Evolutionary conservation across 2,113 vertebrate species (phyloP).

Genomic region (Acrocephalus kingi): DNA sequence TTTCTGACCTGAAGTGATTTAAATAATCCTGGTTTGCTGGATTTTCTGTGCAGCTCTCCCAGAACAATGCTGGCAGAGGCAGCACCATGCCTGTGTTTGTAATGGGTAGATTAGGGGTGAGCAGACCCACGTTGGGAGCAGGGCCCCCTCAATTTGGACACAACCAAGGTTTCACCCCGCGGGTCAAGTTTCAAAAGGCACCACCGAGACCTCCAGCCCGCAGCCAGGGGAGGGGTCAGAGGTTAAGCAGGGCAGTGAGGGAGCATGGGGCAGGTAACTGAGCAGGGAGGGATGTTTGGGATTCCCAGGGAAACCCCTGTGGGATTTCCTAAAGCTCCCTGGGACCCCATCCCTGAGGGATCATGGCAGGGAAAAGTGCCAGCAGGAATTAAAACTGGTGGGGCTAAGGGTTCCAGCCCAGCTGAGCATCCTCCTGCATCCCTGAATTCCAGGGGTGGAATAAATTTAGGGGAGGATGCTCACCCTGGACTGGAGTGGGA

Average conservation of each 20-base stretch:
- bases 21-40: background rate
- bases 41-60: background rate
- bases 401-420: accelerated
- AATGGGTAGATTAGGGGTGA: background rate
- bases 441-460: background rate
- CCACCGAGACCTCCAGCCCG: background rate
- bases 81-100: background rate
- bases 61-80: background rate
- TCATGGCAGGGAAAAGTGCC: accelerated
- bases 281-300: accelerated
- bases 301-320: accelerated
- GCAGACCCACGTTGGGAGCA: background rate
- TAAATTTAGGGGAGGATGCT: too few species aligned
- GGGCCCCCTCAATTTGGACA: background rate
- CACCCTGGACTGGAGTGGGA: background rate
- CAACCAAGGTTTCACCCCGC: background rate
- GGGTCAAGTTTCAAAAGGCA: background rate
- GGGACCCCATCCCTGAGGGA: accelerated
- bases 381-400: accelerated
- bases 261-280: background rate
- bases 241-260: background rate
- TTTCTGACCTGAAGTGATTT: background rate
- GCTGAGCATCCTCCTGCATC: background rate
- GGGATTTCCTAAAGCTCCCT: background rate
- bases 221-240: background rate